Percentiles rank a stretch among this genome's conserved stretches.
Conservation (phyloP, 2,888 invertebrate species). For the Epinotia nisella region DNA sequence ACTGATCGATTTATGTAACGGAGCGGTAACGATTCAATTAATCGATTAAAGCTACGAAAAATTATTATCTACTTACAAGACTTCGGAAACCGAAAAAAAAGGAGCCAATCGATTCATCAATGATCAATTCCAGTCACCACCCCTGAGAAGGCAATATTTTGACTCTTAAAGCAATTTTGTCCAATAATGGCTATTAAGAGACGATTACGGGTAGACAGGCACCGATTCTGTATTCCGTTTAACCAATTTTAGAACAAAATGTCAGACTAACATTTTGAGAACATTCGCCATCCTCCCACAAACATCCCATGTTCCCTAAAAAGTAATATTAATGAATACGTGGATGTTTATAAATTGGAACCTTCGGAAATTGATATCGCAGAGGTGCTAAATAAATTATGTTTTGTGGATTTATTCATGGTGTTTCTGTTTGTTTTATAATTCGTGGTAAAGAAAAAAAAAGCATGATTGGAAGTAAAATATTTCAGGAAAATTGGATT, state of each 20-base stretch:
- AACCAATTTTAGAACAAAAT: background rate
- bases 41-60: too few species aligned
- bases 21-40: too few species aligned
- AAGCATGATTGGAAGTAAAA: background rate
- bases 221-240: background rate
- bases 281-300: conserved; percentile 1
- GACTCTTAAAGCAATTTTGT: background rate
- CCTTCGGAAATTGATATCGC: conserved; percentile 32
- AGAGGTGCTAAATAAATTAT: conserved; percentile 25
- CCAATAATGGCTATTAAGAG: background rate
- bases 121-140: too few species aligned
- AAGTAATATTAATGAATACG: conserved; percentile 29
- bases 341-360: conserved; percentile 22
- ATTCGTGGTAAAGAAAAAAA: background rate
- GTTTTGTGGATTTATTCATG: conserved; percentile 19
- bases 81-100: too few species aligned
- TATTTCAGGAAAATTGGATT: too few species aligned
- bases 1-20: too few species aligned
- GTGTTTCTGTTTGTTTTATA: conserved; percentile 5
- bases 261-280: background rate
- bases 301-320: background rate
- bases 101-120: too few species aligned
- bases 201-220: too few species aligned
- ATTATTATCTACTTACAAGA: too few species aligned
- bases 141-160: too few species aligned